Evolutionary conservation across 2,113 vertebrate genomes (phyloP).

Genomic region (Vulpes vulpes): DNA sequence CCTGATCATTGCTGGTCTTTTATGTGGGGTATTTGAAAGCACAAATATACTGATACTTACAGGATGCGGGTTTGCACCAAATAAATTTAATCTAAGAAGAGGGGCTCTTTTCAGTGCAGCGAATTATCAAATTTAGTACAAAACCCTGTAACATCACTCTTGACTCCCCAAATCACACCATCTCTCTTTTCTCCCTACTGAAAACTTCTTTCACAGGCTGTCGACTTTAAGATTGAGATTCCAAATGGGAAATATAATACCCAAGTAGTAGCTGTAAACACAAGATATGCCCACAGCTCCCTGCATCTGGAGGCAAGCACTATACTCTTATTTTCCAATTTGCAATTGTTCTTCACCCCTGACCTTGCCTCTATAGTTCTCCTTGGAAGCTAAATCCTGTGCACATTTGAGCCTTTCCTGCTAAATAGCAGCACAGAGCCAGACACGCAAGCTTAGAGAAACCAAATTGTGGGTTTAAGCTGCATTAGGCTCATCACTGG

Average conservation of each 20-base stretch:
- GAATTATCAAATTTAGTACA: background rate
- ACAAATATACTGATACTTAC: background rate
- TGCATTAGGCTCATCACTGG: background rate
- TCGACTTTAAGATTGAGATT: background rate
- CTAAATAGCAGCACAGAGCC: background rate
- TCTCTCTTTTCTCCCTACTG: background rate
- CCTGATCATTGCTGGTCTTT: background rate
- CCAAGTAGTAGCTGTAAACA: background rate
- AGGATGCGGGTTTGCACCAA: background rate
- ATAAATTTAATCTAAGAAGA: slow-evolving; percentile 16
- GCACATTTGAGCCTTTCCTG: background rate
- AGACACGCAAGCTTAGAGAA: background rate
- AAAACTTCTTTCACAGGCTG: background rate
- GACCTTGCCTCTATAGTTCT: background rate
- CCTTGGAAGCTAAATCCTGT: background rate
- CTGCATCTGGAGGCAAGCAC: background rate
- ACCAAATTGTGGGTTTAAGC: background rate
- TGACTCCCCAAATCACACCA: background rate
- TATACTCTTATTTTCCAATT: background rate
- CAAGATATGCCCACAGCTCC: background rate
- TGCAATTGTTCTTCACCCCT: background rate
- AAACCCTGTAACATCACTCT: slow-evolving; percentile 27
- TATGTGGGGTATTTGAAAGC: background rate
- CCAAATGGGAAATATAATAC: background rate
- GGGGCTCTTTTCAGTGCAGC: background rate